Conservation (phyloP, 2,113 vertebrate species). For the Capricornis sumatraensis region DNA sequence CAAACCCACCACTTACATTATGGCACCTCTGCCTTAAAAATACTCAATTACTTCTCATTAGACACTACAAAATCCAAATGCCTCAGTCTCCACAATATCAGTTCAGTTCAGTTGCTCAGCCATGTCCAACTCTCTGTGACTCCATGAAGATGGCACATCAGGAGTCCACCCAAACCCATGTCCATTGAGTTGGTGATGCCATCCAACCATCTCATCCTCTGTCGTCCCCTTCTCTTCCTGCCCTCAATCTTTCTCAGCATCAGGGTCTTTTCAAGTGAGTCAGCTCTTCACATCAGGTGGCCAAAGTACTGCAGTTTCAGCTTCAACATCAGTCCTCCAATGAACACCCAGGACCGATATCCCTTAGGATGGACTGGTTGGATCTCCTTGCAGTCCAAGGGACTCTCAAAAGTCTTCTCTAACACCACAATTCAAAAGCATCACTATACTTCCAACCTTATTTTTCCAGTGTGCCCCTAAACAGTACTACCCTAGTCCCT, state of each 20-base stretch:
- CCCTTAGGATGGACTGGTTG: background rate
- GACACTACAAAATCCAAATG: slow-evolving; percentile 3
- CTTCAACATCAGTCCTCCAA: background rate
- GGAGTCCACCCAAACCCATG: background rate
- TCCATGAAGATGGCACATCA: background rate
- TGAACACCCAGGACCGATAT: background rate
- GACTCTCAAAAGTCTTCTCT: background rate
- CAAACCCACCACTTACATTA: background rate
- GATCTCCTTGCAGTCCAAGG: background rate
- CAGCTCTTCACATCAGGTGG: background rate
- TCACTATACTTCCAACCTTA: background rate
- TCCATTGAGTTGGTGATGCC: rapidly evolving
- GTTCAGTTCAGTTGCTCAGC: background rate
- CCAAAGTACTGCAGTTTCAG: background rate
- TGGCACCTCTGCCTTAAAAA: background rate
- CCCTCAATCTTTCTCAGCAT: background rate
- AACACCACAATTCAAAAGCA: background rate
- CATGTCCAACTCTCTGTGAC: rapidly evolving
- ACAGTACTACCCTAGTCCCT: background rate
- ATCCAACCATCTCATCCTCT: background rate
- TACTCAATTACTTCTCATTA: background rate
- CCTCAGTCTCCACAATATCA: background rate
- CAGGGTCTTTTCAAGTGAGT: background rate
- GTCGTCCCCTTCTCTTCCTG: background rate
- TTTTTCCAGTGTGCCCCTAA: background rate